Evolutionary conservation across 2,113 vertebrate genomes (phyloP), one percentile per base, ranked within the genome.

Genomic region (Cariama cristata): DNA sequence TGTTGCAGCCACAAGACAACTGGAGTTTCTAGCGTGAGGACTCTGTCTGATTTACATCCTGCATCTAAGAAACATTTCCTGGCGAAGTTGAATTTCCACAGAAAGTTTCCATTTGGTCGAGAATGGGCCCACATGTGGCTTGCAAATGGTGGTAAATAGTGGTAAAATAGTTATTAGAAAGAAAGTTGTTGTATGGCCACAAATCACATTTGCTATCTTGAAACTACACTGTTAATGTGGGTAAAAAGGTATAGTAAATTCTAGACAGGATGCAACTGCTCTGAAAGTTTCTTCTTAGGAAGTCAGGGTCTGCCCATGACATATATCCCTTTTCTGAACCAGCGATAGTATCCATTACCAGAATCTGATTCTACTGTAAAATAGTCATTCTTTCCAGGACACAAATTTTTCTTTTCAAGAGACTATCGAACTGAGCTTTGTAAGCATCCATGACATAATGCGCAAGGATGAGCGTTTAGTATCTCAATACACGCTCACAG

Each of bases 1-100:
- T 73, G 60, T 30, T 88, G 52, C 52, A 77, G 63, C 52, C n/a
- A 24, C 10, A 50, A 53, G 35, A 90, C 35, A 82, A 69, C 23
- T 58, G 72, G 26, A 55, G 21, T 67, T 93, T 85, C 72, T 81
- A 82, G 56, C 3, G 1, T 52, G 30, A 89, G 55, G 28, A 55
- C 47, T 74, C 75, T 88, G 86, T 92, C 94, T 96, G 88, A 59
- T 81, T 92, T 94, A 85, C 62, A 85, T 95, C 93, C 91, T 96
- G 72, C 45, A 52, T 86, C 67, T 67, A 86, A 95, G 53, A 81
- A 89, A 55, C 32, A 47, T 94, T 96, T 94, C 73, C 68, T 28
- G 56, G 14, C 0, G 0, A 86, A 53, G 40, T 1, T 75, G 62
- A 74, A 56, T 79, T 90, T 94, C 81, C 67, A 56, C 50, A 69